Conservation (phyloP, 1,140 invertebrate genomes). For the Aphelinus atriplicis region DNA sequence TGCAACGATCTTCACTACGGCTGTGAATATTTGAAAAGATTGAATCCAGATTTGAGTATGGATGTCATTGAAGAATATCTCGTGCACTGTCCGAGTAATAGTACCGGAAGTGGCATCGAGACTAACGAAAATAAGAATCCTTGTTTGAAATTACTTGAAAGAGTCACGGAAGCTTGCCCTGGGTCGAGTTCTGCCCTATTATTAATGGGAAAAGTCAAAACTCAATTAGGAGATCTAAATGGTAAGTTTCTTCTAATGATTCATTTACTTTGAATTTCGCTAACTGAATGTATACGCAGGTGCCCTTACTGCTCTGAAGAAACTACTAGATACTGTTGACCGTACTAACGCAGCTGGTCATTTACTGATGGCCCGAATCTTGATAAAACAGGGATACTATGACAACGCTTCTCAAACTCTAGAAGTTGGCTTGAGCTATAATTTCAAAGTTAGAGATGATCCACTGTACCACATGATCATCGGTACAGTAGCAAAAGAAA, state of each 20-base stretch:
- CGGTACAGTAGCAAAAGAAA: slow-evolving; percentile 83
- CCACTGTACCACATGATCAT: slow-evolving; percentile 89
- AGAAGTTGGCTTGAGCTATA: slow-evolving; percentile 88
- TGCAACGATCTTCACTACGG: slow-evolving; percentile 72
- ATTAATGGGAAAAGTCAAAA: slow-evolving; percentile 82
- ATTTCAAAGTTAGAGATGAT: slow-evolving; percentile 91
- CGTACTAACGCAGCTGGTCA: slow-evolving; percentile 83
- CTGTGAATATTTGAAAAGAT: slow-evolving; percentile 75
- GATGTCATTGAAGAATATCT: slow-evolving; percentile 83
- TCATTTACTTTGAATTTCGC: not conserved
- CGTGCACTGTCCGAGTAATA: slow-evolving; percentile 72
- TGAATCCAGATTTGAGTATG: slow-evolving; percentile 89
- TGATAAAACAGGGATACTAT: slow-evolving; percentile 78
- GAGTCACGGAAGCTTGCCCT: slow-evolving; percentile 82
- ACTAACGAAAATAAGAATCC: slow-evolving; percentile 56
- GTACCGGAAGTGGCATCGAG: slow-evolving; percentile 50
- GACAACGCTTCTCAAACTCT: slow-evolving; percentile 84
- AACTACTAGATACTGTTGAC: slow-evolving; percentile 79
- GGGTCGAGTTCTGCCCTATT: slow-evolving; percentile 80
- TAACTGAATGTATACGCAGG: slow-evolving; percentile 44
- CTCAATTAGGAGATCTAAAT: slow-evolving; percentile 79
- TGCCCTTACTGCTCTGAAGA: slow-evolving; percentile 74
- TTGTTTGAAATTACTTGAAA: slow-evolving; percentile 76
- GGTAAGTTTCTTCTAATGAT: slow-evolving; percentile 13
- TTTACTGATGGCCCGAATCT: slow-evolving; percentile 88